A percentile compares a stretch with the other conserved stretches of the same genome.
Evolutionary conservation across 1,140 invertebrate species (phyloP).

Genomic region (Penaeus japonicus): DNA sequence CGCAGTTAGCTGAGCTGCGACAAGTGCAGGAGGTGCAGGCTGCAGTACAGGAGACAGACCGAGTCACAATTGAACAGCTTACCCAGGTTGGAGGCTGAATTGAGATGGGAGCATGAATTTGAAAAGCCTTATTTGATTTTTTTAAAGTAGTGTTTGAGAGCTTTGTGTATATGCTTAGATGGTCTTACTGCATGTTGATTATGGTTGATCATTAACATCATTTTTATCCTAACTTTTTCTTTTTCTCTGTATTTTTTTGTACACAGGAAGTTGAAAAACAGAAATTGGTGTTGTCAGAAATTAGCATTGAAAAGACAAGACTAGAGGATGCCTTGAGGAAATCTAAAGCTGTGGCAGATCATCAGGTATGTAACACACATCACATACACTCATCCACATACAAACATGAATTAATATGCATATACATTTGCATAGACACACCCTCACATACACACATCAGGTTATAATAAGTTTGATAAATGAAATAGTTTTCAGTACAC

Average conservation of each 20-base stretch:
- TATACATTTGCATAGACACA: no score
- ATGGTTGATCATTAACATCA: neutral
- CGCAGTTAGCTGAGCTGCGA: conserved; percentile 36
- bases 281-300: conserved; percentile 48
- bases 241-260: neutral
- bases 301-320: conserved; percentile 35
- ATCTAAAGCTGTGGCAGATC: conserved; percentile 9
- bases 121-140: no score
- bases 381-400: no score
- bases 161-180: neutral
- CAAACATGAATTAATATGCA: no score
- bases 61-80: conserved; percentile 34
- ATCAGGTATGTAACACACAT: conserved; percentile 9
- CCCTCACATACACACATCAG: no score
- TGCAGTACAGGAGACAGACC: neutral
- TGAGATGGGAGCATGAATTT: neutral
- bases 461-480: no score
- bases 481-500: neutral
- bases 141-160: neutral
- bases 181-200: neutral
- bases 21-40: conserved; percentile 18
- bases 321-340: conserved; percentile 20
- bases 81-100: conserved; percentile 21
- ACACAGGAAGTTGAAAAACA: conserved; percentile 55
- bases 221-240: neutral